phyloP scores from a whole-genome alignment of 53 echinoderm and acorn worm genomes.

The Echinarachnius parma region DNA sequence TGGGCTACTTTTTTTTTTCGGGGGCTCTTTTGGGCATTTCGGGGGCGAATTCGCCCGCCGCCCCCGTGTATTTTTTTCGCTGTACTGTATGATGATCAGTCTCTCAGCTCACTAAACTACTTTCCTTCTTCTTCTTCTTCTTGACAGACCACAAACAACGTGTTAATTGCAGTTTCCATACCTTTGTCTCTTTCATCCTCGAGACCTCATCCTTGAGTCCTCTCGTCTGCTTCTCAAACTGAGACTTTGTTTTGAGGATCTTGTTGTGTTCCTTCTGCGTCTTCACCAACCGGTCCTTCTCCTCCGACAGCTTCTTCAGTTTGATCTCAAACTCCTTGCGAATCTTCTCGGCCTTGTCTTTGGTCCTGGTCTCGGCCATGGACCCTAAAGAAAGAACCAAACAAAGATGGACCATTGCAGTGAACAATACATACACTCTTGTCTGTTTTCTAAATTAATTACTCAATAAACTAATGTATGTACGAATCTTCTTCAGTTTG shows the following conservation, averaged over 20 bases:
- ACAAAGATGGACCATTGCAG: not conserved
- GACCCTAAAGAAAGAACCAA: constrained; percentile 52
- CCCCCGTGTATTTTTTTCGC: too few species aligned
- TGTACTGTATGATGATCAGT: too few species aligned
- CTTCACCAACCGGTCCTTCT: constrained; percentile 74
- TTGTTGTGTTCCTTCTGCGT: constrained; percentile 87
- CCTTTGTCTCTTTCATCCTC: constrained; percentile 90
- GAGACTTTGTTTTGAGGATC: constrained; percentile 81
- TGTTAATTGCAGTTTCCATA: constrained; percentile 17
- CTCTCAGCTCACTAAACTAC: too few species aligned
- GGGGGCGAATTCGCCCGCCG: too few species aligned
- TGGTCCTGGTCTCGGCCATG: constrained; percentile 82
- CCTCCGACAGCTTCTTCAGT: constrained; percentile 77
- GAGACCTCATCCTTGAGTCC: constrained; percentile 61
- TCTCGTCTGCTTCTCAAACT: constrained; percentile 89
- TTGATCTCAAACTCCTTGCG: constrained; percentile 94
- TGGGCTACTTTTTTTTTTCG: too few species aligned
- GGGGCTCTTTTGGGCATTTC: too few species aligned
- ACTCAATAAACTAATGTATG: not conserved
- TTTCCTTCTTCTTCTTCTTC: too few species aligned
- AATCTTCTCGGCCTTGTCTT: constrained; percentile 95
- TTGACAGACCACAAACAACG: too few species aligned
- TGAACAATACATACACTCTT: not conserved
- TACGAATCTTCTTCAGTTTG: not conserved
- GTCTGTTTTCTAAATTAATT: not conserved